Conservation (phyloP, 2,797 vertebrate genomes). For the Mormyrus proboscirostris region DNA sequence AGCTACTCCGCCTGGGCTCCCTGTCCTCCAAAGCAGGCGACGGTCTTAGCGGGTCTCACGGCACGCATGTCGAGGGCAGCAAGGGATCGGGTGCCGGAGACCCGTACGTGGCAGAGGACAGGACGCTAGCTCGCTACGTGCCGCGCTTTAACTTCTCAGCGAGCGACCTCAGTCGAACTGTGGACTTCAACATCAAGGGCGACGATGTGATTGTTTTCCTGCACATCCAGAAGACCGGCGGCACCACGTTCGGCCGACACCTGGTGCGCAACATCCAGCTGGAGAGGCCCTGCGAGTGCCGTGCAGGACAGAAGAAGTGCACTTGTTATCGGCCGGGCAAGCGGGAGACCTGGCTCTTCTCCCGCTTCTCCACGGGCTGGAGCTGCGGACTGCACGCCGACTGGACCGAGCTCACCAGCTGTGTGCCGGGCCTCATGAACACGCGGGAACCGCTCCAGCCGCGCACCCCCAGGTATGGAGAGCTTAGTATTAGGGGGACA, state of each 20-base stretch:
- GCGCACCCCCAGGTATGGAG: slow-evolving; percentile 37
- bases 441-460: slow-evolving; percentile 50
- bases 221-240: slow-evolving; percentile 94
- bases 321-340: slow-evolving; percentile 87
- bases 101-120: slow-evolving; percentile 85
- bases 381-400: slow-evolving; percentile 93
- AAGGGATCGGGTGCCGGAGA: slow-evolving; percentile 55
- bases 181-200: slow-evolving; percentile 86
- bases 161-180: slow-evolving; percentile 70
- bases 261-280: slow-evolving; percentile 90
- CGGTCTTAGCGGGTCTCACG: slow-evolving; percentile 26
- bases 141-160: slow-evolving; percentile 82
- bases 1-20: slow-evolving; percentile 71
- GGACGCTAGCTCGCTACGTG: slow-evolving; percentile 74
- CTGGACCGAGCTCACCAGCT: slow-evolving; percentile 94
- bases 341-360: slow-evolving; percentile 91
- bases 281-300: slow-evolving; percentile 88
- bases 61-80: slow-evolving; percentile 20
- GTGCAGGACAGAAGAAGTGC: slow-evolving; percentile 91
- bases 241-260: slow-evolving; percentile 91
- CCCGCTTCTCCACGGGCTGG: slow-evolving; percentile 95
- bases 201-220: slow-evolving; percentile 91
- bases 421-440: slow-evolving; percentile 82
- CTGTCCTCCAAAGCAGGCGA: slow-evolving; percentile 45
- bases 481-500: neutral